These are phyloP conservation scores for Sympetrum striolatum DNA, from an alignment of 2,888 invertebrate species.

Conservation along the genomic window DNA sequence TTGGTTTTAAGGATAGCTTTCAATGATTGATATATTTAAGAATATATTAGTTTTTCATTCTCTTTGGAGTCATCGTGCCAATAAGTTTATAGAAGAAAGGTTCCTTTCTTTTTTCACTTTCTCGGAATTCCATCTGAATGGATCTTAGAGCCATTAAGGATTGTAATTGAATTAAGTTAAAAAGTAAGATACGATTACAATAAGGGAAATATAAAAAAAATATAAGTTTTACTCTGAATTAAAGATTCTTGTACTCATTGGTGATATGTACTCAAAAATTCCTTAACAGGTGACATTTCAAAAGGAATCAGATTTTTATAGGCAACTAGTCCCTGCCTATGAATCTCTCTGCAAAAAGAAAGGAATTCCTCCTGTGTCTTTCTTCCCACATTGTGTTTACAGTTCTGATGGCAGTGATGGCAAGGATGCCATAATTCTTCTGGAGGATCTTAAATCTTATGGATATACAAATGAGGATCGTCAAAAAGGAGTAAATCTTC, in stretches of 20 bases:
- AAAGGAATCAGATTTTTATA: constrained; percentile 57
- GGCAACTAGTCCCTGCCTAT: constrained; percentile 53
- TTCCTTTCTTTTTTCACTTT: too few relatives aligned
- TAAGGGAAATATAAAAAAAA: too few relatives aligned
- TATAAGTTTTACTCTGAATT: too few relatives aligned
- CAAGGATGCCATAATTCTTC: constrained; percentile 54
- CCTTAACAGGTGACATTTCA: constrained; percentile 54
- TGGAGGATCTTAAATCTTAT: constrained; percentile 55
- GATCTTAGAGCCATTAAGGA: too few relatives aligned
- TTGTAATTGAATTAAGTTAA: too few relatives aligned
- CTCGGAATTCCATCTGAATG: too few relatives aligned
- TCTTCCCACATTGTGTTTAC: constrained; percentile 53
- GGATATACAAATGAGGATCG: constrained; percentile 55
- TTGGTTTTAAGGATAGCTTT: too few relatives aligned
- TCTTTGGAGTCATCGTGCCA: too few relatives aligned
- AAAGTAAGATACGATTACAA: too few relatives aligned
- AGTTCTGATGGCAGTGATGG: constrained; percentile 56
- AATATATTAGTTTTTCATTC: too few relatives aligned
- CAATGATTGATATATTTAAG: too few relatives aligned
- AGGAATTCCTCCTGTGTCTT: constrained; percentile 52
- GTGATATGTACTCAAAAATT: not conserved
- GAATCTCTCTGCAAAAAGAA: constrained; percentile 51
- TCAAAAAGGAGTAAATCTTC: constrained; percentile 54
- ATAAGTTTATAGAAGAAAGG: too few relatives aligned
- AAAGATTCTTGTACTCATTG: not conserved